Base-by-base conservation (phyloP, 2,797 vertebrate genomes). In the Cuniculus paca region DNA sequence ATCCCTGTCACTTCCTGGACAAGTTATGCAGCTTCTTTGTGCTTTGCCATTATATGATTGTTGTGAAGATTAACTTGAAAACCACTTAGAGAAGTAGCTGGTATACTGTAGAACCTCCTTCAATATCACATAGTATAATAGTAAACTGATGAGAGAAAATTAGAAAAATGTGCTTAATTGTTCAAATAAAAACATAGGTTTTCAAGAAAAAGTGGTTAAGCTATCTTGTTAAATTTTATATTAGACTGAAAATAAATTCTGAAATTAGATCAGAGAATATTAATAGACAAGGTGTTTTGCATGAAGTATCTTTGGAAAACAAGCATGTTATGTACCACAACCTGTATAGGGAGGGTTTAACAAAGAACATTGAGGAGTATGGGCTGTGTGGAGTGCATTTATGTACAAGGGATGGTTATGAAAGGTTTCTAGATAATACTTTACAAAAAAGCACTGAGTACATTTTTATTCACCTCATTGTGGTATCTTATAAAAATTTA, bases 401-500 rank as follows among this genome's bases (percentile, higher is more conserved):
- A 7, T 24, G 6, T 63, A 10, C 5, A 54, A 54, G 20, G 24
- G 28, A 45, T 61, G 36, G 14, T 78, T 54, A 39, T n/a, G 24
- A 72, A 54, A 68, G 3, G 1, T 45, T 91, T 82, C 48, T n/a
- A 65, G 72, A 63, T 70, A 79, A n/a, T 42, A 52, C 45, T 34
- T 85, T 82, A 56, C 12, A 48, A 52, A 52, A n/a, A 39, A 74
- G 13, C n/a, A 10, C 22, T 42, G 34, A n/a, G 39, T 79, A 74
- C 31, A 70, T 94, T 97, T 83, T 94, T 91, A 95, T 96, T 92
- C 91, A 68, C 34, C 77, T 85, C 56, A 78, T 83, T 31, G 3
- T 94, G 75, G 74, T 93, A 20, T 91, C 65, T 91, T 94, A 45
- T 97, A 90, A 96, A 82, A 82, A 94, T 77, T 87, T 54, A 93